Base-by-base conservation (phyloP, 2,888 invertebrate species). In the Theodoxus fluviatilis region DNA sequence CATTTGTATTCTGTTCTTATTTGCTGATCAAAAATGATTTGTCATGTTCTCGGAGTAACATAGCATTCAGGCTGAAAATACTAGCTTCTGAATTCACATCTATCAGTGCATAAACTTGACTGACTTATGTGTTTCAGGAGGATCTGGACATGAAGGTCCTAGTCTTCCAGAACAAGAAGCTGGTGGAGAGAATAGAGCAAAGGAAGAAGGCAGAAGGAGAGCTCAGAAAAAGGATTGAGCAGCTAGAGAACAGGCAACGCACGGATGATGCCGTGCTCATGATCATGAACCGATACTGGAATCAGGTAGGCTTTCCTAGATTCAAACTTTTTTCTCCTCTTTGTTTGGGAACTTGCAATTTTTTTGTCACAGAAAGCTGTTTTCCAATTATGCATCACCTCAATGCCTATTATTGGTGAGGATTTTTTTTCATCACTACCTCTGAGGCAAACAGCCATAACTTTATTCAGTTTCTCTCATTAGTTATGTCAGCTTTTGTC, bases 111-210 rank as follows among this genome's bases (percentile, higher is more conserved):
- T 37, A 25, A 38, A 40, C 15, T 43, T 25, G 28, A 38, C 38
- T 15, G 43, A 31, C 25, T 4, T 35, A 43, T 55, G 43, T 40
- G 57, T 71, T 74, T 22, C 74, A 96, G 79, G 98, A 98, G 88
- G 98, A 98, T 89, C 94, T 98, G 93, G 97, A 98, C 87, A 94
- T 96, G 84, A 96, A 97, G 90, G 96, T 97, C 73, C 89, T 98
- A 49, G 94, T 95, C 85, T 97, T 97, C 86, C 98, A 99, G 89
- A 98, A 98, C 86, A 95, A 95, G 88, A 98, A 98, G 87, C 89
- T 99, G 69, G 94, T 94, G 40, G 89, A 90, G 78, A 77, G 87
- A 37, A 83, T 87, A 15, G 85, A 85, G 61, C 84, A 84, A 70
- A 74, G 85, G 35, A 81, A 85, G 64, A 78, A 81, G 66, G 81